phyloP scores from a whole-genome alignment of 1,140 invertebrate species.

The Platorchestia sp. region DNA sequence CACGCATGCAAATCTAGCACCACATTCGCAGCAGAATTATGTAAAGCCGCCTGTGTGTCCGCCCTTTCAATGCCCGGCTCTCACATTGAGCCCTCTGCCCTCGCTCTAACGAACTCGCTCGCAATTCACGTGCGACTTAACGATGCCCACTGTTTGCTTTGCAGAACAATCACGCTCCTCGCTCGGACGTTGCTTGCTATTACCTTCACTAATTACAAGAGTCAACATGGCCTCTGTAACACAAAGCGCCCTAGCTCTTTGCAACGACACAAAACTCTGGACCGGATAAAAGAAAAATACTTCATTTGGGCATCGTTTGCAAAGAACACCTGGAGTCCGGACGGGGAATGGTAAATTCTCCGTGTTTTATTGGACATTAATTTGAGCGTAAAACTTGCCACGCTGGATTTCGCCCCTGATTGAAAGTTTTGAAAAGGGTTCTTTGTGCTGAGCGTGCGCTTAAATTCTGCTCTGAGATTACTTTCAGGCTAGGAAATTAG shows the following conservation, averaged over 20 bases:
- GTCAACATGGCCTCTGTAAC: constrained; percentile 27
- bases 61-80: not conserved
- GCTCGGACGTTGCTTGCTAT: not conserved
- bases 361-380: not conserved
- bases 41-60: not conserved
- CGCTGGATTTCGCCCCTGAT: not conserved
- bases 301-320: constrained; percentile 11
- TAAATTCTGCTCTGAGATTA: not conserved
- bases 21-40: not conserved
- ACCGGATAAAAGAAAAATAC: constrained; percentile 21
- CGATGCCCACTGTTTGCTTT: constrained; percentile 37
- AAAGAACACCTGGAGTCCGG: not conserved
- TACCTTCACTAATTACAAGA: constrained; percentile 31
- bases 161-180: constrained; percentile 3
- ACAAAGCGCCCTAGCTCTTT: constrained; percentile 10
- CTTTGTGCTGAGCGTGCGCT: not conserved
- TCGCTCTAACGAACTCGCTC: not conserved
- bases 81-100: not conserved
- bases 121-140: not conserved
- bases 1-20: not conserved
- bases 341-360: not conserved
- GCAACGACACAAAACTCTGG: constrained; percentile 20
- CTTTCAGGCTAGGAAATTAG: not conserved
- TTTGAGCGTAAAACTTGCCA: constrained; percentile 7
- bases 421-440: not conserved